Percentiles rank a stretch among this genome's conserved stretches.
Evolutionary conservation across 2,113 vertebrate species (phyloP).

Genomic region (Accipiter cooperii): DNA sequence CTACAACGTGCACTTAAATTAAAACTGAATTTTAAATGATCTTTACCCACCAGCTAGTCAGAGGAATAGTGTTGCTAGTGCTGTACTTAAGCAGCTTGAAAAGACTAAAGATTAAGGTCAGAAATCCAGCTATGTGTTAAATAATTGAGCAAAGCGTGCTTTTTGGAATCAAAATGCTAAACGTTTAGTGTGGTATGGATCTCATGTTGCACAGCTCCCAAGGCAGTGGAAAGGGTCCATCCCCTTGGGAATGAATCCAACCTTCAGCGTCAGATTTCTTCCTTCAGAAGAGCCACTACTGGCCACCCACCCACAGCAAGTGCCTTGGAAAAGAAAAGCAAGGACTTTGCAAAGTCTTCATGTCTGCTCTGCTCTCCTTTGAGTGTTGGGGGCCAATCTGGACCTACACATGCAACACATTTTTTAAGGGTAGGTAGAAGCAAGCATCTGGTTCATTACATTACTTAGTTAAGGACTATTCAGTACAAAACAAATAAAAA

Average conservation of each 20-base stretch:
- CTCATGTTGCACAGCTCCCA: rapidly evolving
- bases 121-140: background rate
- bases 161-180: background rate
- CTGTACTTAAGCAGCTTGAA: background rate
- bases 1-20: background rate
- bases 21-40: background rate
- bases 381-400: background rate
- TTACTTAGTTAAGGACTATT: background rate
- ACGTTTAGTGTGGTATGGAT: background rate
- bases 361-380: background rate
- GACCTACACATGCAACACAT: rapidly evolving
- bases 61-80: background rate
- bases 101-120: background rate
- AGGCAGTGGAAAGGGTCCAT: background rate
- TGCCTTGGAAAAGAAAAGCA: background rate
- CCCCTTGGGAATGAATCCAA: background rate
- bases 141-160: background rate
- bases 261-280: rapidly evolving
- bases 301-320: background rate
- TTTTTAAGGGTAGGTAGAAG: background rate
- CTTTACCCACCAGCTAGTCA: background rate
- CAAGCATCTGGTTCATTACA: background rate
- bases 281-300: background rate
- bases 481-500: background rate
- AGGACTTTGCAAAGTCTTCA: background rate